A percentile compares a stretch with the other conserved stretches of the same genome.
phyloP scores from a whole-genome alignment of 2,113 vertebrate species.

The Struthio camelus region DNA sequence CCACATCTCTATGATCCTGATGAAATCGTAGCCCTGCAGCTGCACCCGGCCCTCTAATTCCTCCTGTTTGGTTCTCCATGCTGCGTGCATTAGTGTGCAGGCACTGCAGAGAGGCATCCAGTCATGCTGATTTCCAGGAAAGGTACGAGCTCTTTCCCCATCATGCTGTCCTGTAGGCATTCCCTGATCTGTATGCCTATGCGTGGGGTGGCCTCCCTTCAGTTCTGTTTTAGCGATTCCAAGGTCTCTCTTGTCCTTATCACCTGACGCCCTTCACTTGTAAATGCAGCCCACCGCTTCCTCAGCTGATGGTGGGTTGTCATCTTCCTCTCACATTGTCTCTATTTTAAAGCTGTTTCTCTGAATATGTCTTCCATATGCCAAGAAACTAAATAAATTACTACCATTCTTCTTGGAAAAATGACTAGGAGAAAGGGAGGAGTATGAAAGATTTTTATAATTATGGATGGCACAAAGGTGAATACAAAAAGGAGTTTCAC shows the following conservation, averaged over 20 bases:
- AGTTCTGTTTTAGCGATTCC: neutral
- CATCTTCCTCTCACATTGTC: neutral
- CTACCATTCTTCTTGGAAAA: neutral
- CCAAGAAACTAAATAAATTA: neutral
- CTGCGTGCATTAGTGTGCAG: too few relatives aligned
- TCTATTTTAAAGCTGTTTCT: neutral
- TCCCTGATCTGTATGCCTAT: neutral
- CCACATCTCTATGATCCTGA: too few relatives aligned
- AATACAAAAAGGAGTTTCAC: neutral
- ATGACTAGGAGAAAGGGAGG: neutral
- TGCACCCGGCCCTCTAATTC: too few relatives aligned
- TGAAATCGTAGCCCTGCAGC: too few relatives aligned
- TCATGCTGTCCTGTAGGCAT: neutral
- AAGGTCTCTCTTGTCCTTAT: neutral
- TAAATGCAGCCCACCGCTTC: too few relatives aligned
- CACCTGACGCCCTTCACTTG: neutral
- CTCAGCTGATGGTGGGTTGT: neutral
- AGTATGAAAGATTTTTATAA: neutral
- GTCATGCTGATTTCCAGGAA: too few relatives aligned
- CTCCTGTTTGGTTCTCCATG: too few relatives aligned
- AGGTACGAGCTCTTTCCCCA: neutral
- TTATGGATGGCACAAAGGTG: neutral
- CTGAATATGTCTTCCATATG: neutral
- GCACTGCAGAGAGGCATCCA: too few relatives aligned
- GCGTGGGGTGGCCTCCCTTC: too few relatives aligned